phyloP scores from a whole-genome alignment of 2,888 invertebrate species.

The Callyntrura sp. region DNA sequence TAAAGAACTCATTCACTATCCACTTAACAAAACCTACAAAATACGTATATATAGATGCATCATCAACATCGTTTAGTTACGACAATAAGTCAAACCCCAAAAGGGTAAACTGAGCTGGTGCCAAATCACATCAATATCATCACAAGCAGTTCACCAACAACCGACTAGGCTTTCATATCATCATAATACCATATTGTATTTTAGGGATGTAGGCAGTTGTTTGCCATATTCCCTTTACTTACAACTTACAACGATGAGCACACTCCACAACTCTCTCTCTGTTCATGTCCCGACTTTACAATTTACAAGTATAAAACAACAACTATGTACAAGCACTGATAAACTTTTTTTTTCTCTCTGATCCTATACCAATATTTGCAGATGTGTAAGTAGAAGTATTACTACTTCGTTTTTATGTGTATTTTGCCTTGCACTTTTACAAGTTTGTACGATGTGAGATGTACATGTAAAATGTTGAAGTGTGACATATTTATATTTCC shows the following conservation, averaged over 20 bases:
- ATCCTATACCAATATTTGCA: too few species aligned
- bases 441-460: too few species aligned
- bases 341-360: too few species aligned
- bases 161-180: not conserved
- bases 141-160: not conserved
- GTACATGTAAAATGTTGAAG: too few species aligned
- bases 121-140: slow-evolving; percentile 34
- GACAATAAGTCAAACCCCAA: slow-evolving; percentile 38
- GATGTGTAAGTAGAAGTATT: too few species aligned
- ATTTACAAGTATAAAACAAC: not conserved
- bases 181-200: not conserved
- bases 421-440: too few species aligned
- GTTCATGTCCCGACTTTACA: not conserved
- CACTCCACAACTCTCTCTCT: not conserved
- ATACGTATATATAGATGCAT: not conserved
- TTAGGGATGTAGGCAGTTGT: not conserved
- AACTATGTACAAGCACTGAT: too few species aligned
- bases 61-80: not conserved
- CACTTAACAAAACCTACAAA: slow-evolving; percentile 1
- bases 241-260: not conserved
- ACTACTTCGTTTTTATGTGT: too few species aligned
- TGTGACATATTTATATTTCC: too few species aligned
- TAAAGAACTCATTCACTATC: slow-evolving; percentile 18
- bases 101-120: slow-evolving; percentile 39
- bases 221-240: not conserved